Evolutionary conservation across 2,888 invertebrate species (phyloP), one percentile per base, ranked within the genome.

Genomic region (Rhopalosiphum nymphaeae): DNA sequence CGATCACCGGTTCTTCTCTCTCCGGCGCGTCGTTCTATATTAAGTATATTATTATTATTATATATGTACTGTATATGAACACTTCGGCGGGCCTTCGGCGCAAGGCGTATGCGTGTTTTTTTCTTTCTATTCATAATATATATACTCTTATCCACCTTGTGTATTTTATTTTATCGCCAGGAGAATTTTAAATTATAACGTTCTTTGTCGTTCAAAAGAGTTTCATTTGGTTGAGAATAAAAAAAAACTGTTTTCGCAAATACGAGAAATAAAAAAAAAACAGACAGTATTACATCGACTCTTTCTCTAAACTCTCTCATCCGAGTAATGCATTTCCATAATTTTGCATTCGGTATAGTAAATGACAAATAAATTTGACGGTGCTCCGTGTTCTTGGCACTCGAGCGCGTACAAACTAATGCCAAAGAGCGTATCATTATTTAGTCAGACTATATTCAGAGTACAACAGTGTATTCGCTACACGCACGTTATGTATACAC

Each of bases 161-260:
- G 36, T 21, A 36, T 67, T 53, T 89, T 90, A 90, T 86, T 91
- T 94, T 94, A 91, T 94, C 94, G 85, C 94, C 90, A 86, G 44
- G n/a, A 91, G 94, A 90, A 94, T 94, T 94, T 94, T 91, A 94
- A 94, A 94, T 94, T 91, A 91, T 90, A 91, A 56, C 86, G 90
- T 91, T 86, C 94, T 94, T 94, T 94, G 94, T 94, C 91, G 42
- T 91, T 67, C 86, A 91, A 90, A 78, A 91, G 91, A 29, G 94
- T 94, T 93, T 93, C 93, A 61, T 93, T 90, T 90, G 90, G 90
- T 57, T 86, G 78, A 78, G 36, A 78, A 78, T n/a, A 16, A 78
- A 85, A 90, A 93, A 90, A 86, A n/a, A 90, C 89, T 10, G 90
- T 86, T 53, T 57, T 84, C 49, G 26, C 36, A 26, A 42, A 11